phyloP scores from a whole-genome alignment of 1,140 invertebrate species.

The Heliconius hewitsoni region DNA sequence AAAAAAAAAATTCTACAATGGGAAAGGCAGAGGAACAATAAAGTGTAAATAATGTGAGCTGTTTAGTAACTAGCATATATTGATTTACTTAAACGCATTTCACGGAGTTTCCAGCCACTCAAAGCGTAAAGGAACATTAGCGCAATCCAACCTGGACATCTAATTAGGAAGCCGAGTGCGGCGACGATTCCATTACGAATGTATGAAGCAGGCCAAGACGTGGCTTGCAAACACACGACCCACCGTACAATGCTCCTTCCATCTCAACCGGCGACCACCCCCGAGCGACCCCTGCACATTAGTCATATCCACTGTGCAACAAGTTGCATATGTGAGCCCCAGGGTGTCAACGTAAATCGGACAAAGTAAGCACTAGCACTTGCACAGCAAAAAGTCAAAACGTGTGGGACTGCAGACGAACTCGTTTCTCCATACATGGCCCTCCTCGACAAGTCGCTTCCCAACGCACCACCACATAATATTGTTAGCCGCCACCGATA shows the following conservation, averaged over 20 bases:
- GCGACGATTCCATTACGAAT: constrained; percentile 74
- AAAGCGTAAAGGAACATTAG: constrained; percentile 44
- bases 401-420: constrained; percentile 78
- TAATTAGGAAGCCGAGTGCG: constrained; percentile 62
- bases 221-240: constrained; percentile 68
- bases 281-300: constrained; percentile 11
- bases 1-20: too few species aligned
- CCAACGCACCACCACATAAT: constrained; percentile 78
- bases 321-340: constrained; percentile 35
- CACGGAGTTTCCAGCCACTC: constrained; percentile 38
- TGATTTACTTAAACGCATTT: constrained; percentile 24
- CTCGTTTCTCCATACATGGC: constrained; percentile 78
- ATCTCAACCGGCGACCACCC: constrained; percentile 44
- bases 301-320: neutral
- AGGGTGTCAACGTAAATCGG: constrained; percentile 55
- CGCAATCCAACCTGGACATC: constrained; percentile 46
- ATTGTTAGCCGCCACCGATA: constrained; percentile 77
- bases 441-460: constrained; percentile 69
- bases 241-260: constrained; percentile 71
- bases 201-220: constrained; percentile 66
- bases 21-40: too few species aligned
- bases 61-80: neutral
- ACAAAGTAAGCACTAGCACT: constrained; percentile 61
- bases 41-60: neutral
- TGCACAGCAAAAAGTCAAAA: constrained; percentile 76